Conservation (phyloP, 2,113 vertebrate species). For the Gopherus evgoodei region DNA sequence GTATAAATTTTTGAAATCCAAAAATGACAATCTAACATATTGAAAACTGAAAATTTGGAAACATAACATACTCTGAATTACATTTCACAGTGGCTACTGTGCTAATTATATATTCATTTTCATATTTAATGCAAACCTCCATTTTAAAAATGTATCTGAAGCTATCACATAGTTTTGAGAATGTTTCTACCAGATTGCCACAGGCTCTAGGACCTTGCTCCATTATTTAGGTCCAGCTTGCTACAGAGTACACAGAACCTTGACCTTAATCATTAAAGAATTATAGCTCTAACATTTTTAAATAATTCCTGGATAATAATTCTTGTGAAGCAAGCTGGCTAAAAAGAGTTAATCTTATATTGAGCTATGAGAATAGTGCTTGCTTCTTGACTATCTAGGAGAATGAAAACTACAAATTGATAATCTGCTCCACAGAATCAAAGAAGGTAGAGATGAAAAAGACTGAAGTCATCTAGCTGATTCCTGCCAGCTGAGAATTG, state of each 20-base stretch:
- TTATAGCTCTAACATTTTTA: neutral
- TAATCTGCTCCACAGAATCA: neutral
- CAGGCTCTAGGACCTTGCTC: neutral
- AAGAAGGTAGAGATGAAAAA: neutral
- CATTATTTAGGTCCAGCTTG: neutral
- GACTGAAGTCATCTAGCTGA: neutral
- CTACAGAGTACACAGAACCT: neutral
- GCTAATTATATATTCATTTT: neutral
- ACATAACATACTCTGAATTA: neutral
- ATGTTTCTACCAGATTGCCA: neutral
- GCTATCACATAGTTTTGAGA: neutral
- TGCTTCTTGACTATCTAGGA: constrained; percentile 19
- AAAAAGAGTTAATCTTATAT: constrained; percentile 36
- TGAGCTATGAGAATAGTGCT: constrained; percentile 13
- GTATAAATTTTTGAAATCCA: neutral
- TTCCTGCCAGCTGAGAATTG: neutral
- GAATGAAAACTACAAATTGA: constrained; percentile 23
- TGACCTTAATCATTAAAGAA: neutral
- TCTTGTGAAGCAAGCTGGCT: neutral
- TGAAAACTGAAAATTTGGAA: neutral
- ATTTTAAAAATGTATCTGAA: neutral
- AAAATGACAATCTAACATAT: neutral
- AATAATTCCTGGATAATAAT: neutral
- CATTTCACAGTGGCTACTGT: neutral
- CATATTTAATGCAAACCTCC: neutral